Evolutionary conservation across 2,113 vertebrate species (phyloP).

Genomic region (Propithecus coquereli): DNA sequence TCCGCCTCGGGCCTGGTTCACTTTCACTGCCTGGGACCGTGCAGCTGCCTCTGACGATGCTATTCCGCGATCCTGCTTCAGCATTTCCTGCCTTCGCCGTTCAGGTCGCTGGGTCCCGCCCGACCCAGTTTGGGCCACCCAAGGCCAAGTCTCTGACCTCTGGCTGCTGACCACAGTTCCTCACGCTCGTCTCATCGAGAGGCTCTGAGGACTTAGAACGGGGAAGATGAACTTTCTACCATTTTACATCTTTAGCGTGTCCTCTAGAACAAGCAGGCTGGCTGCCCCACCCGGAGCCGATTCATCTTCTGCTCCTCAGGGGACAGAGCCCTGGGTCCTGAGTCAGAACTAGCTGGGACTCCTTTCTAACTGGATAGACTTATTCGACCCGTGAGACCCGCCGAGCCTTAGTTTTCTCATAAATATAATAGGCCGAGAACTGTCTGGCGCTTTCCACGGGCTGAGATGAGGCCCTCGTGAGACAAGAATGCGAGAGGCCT

Average conservation of each 20-base stretch:
- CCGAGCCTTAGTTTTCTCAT: neutral
- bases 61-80: neutral
- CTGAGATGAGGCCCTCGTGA: neutral
- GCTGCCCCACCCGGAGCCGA: rapidly evolving
- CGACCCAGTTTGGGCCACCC: neutral
- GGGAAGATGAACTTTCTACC: neutral
- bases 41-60: neutral
- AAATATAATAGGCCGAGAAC: neutral
- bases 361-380: neutral
- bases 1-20: slow-evolving; percentile 32
- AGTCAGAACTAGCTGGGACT: neutral
- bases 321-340: neutral
- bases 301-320: no score
- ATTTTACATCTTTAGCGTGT: neutral
- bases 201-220: neutral
- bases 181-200: neutral
- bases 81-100: neutral
- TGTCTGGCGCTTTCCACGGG: neutral
- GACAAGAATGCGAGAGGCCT: neutral
- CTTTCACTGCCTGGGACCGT: slow-evolving; percentile 64
- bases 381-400: neutral
- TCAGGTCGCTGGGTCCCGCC: neutral
- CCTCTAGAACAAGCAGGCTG: neutral
- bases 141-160: neutral
- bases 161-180: neutral